These are phyloP conservation scores for Hipposideros larvatus DNA, from an alignment of 2,797 vertebrate species.

Conservation along the genomic window DNA sequence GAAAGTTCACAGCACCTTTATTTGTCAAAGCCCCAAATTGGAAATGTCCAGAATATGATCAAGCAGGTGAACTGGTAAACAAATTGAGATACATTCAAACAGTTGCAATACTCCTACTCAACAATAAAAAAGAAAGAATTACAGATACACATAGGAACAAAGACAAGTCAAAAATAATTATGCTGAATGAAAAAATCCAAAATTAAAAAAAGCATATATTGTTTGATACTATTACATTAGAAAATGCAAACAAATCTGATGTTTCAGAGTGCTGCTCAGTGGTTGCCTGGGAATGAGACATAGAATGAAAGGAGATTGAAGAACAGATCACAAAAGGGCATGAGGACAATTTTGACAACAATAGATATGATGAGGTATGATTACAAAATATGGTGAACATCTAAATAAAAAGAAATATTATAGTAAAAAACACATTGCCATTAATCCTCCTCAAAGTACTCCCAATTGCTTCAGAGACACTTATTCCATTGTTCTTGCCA, in stretches of 20 bases:
- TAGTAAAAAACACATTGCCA: no score
- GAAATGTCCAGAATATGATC: not conserved
- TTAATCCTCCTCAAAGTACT: no score
- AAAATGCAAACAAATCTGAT: not conserved
- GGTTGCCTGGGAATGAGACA: not conserved
- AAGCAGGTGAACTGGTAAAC: not conserved
- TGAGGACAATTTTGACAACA: no score
- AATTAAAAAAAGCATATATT: not conserved
- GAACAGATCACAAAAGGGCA: not conserved
- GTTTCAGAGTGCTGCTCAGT: not conserved
- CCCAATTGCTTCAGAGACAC: no score
- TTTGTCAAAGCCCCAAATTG: not conserved
- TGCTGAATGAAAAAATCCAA: not conserved
- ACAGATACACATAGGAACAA: not conserved
- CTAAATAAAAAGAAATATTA: no score
- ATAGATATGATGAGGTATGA: no score
- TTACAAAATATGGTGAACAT: no score
- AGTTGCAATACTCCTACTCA: not conserved
- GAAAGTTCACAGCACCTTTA: not conserved
- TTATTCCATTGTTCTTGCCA: no score
- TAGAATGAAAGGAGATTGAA: not conserved
- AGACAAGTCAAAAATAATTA: not conserved
- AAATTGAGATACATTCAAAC: not conserved
- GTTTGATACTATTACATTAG: not conserved
- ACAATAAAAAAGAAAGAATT: not conserved